These are phyloP conservation scores for Xylocampa areola DNA, from an alignment of 2,888 invertebrate genomes.

Conservation along the genomic window DNA sequence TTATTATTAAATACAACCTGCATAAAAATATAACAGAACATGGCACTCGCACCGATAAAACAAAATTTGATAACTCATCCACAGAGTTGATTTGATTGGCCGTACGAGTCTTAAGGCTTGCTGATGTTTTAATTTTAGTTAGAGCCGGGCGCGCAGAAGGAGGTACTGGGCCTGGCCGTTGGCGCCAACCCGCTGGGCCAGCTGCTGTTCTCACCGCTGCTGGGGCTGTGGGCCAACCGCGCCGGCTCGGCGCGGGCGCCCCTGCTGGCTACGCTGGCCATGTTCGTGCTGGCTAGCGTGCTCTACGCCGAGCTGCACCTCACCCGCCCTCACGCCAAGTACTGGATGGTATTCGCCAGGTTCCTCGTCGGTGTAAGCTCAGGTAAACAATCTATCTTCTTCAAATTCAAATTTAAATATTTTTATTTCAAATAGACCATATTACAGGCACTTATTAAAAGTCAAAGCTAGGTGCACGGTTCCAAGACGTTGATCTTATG, in stretches of 20 bases:
- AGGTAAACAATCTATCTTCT: slow-evolving; percentile 83
- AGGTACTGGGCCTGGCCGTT: slow-evolving; percentile 95
- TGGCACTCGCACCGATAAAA: too few species aligned
- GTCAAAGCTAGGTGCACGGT: too few species aligned
- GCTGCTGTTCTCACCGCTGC: slow-evolving; percentile 95
- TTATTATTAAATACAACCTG: too few species aligned
- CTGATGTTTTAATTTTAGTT: slow-evolving; percentile 86
- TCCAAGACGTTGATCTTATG: too few species aligned
- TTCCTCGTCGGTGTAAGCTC: slow-evolving; percentile 96
- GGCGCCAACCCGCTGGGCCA: slow-evolving; percentile 96
- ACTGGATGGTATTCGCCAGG: slow-evolving; percentile 93
- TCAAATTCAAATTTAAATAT: not conserved
- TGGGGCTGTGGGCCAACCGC: slow-evolving; percentile 96
- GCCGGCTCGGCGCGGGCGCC: slow-evolving; percentile 93
- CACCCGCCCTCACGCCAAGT: slow-evolving; percentile 91
- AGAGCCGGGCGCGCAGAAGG: slow-evolving; percentile 94
- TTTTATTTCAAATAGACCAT: too few species aligned
- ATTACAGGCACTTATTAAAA: too few species aligned
- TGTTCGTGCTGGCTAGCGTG: slow-evolving; percentile 93
- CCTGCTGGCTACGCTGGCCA: slow-evolving; percentile 91
- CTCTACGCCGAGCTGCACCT: slow-evolving; percentile 94
- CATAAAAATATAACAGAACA: too few species aligned
- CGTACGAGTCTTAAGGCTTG: too few species aligned
- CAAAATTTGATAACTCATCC: too few species aligned
- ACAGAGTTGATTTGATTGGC: too few species aligned